phyloP scores from a whole-genome alignment of 2,888 invertebrate species.

The Meiosimyza decipiens region DNA sequence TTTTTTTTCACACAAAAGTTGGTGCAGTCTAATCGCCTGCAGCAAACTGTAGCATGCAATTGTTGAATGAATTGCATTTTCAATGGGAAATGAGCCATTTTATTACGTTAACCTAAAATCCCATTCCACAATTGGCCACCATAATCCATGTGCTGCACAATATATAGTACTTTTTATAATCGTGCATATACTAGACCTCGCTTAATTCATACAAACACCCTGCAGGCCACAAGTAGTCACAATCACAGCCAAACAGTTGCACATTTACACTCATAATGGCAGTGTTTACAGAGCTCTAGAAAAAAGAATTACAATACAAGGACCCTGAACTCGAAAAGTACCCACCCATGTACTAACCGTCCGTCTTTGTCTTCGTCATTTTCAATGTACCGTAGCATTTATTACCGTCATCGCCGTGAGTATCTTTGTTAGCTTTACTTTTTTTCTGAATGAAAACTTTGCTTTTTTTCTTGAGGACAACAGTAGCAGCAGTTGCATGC shows the following conservation, averaged over 20 bases:
- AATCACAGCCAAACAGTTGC: too few relatives aligned
- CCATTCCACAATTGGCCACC: too few relatives aligned
- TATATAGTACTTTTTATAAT: too few relatives aligned
- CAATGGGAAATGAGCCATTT: too few relatives aligned
- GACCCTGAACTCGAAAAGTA: conserved; percentile 28
- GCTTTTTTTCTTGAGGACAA: not conserved
- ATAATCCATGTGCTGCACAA: too few relatives aligned
- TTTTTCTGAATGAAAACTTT: not conserved
- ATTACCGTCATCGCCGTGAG: not conserved
- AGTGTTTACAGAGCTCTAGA: too few relatives aligned
- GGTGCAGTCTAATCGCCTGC: not conserved
- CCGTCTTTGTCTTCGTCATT: not conserved
- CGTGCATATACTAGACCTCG: too few relatives aligned
- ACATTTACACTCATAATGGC: too few relatives aligned
- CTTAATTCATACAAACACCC: too few relatives aligned
- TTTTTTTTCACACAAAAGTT: not conserved
- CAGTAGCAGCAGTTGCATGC: not conserved
- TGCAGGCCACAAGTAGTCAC: too few relatives aligned
- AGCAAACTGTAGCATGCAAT: not conserved
- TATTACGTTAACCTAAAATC: not conserved
- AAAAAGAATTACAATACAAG: not conserved
- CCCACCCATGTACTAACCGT: not conserved
- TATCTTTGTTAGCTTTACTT: not conserved
- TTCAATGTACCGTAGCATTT: not conserved
- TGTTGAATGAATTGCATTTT: too few relatives aligned